Evolutionary conservation across 2,888 invertebrate genomes (phyloP).

Genomic region (Trissolcus brochymenae): DNA sequence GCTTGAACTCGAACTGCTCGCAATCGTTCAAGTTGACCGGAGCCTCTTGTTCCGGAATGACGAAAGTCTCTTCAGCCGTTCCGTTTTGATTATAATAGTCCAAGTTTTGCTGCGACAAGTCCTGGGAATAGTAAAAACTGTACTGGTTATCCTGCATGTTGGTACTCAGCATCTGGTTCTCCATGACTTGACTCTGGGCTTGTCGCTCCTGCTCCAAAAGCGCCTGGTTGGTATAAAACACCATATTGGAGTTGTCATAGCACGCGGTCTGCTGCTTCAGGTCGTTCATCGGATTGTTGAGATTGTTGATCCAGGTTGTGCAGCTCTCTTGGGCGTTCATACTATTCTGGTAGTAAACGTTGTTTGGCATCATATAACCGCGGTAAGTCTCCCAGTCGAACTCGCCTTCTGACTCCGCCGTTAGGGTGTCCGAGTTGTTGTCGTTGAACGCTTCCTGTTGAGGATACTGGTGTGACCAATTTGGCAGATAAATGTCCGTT

Average conservation of each 20-base stretch:
- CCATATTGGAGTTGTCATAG: slow-evolving; percentile 16
- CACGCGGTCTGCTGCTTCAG: neutral
- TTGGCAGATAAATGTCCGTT: slow-evolving; percentile 61
- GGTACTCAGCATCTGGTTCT: slow-evolving; percentile 26
- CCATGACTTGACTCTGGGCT: slow-evolving; percentile 16
- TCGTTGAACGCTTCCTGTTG: slow-evolving; percentile 61
- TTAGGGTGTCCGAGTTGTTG: slow-evolving; percentile 71
- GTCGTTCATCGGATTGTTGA: slow-evolving; percentile 26
- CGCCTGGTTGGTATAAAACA: neutral
- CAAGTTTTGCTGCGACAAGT: slow-evolving; percentile 20
- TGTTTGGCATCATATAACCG: slow-evolving; percentile 13
- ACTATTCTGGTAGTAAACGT: slow-evolving; percentile 50
- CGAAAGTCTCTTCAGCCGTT: slow-evolving; percentile 7
- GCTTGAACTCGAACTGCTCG: slow-evolving; percentile 35
- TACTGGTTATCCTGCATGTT: slow-evolving; percentile 27
- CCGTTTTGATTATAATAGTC: slow-evolving; percentile 18
- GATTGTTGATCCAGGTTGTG: slow-evolving; percentile 65
- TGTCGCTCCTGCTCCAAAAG: slow-evolving; percentile 1
- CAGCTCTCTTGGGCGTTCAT: slow-evolving; percentile 62
- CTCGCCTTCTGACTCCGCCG: slow-evolving; percentile 71
- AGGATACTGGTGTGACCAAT: slow-evolving; percentile 59
- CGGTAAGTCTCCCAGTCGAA: slow-evolving; percentile 59
- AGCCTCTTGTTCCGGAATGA: slow-evolving; percentile 15
- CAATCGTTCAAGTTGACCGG: slow-evolving; percentile 14
- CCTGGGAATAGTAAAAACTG: slow-evolving; percentile 44